A percentile compares a stretch with the other conserved stretches of the same genome.
Evolutionary conservation across 2,888 invertebrate species (phyloP).

Genomic region (Sthenelais limicola): DNA sequence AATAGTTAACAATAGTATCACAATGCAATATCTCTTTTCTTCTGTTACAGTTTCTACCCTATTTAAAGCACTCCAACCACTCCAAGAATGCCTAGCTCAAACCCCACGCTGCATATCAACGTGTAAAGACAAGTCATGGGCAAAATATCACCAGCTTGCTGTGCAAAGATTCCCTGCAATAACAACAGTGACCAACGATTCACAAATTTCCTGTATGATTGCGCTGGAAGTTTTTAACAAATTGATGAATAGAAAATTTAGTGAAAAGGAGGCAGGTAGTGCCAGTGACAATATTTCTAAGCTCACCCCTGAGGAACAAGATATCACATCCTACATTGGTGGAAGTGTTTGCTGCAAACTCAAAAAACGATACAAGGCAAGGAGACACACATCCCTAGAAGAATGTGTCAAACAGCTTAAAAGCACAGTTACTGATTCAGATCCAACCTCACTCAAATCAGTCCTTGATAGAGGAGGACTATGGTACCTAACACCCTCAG

Average conservation of each 20-base stretch:
- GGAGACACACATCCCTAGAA: background rate
- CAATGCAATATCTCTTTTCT: no score
- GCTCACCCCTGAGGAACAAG: background rate
- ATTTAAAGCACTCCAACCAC: no score
- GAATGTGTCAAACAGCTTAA: background rate
- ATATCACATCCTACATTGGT: background rate
- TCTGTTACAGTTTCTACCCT: no score
- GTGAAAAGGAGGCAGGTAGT: background rate
- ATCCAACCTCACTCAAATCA: background rate
- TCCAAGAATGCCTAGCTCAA: no score
- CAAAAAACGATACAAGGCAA: background rate
- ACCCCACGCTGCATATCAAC: no score
- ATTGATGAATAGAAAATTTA: background rate
- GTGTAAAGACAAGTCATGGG: background rate
- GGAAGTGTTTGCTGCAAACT: background rate
- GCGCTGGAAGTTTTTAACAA: background rate
- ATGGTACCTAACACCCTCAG: background rate
- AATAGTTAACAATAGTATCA: no score
- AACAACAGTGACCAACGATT: background rate
- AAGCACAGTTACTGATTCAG: background rate
- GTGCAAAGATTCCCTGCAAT: background rate
- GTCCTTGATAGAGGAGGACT: background rate
- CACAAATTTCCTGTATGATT: background rate
- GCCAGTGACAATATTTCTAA: background rate
- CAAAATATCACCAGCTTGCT: background rate